phyloP scores from a whole-genome alignment of 2,113 vertebrate species.

The Rafetus swinhoei region DNA sequence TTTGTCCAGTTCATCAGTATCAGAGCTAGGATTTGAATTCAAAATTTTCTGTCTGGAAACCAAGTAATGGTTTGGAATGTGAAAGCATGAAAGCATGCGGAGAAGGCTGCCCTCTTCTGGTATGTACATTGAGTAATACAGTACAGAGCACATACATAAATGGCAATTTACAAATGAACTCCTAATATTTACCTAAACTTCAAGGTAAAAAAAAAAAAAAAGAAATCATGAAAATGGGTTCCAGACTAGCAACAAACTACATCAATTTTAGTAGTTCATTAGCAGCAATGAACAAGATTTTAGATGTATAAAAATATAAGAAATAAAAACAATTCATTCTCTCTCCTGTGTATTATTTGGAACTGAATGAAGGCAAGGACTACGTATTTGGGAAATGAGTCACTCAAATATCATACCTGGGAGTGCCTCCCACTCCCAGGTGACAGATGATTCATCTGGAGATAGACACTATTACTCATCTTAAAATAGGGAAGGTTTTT shows the following conservation, averaged over 20 bases:
- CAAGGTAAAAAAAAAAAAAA: too few relatives aligned
- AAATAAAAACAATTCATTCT: not conserved
- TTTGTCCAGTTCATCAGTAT: not conserved
- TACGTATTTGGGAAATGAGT: slow-evolving; percentile 54
- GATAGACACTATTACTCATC: slow-evolving; percentile 37
- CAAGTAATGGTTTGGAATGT: fast-evolving
- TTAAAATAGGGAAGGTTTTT: slow-evolving; percentile 10
- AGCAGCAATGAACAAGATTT: not conserved
- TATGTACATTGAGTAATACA: not conserved
- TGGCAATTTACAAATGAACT: not conserved
- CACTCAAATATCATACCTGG: not conserved
- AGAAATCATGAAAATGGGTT: not conserved
- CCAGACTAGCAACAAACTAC: not conserved
- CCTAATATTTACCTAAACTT: not conserved
- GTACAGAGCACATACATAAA: not conserved
- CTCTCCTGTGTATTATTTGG: not conserved
- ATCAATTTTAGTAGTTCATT: not conserved
- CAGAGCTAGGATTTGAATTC: not conserved
- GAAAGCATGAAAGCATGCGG: not conserved
- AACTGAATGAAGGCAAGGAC: not conserved
- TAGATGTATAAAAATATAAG: not conserved
- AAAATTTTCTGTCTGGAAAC: fast-evolving
- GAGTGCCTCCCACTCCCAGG: slow-evolving; percentile 26
- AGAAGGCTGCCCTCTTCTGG: not conserved
- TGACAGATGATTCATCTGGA: slow-evolving; percentile 52